Evolutionary conservation across 2,888 invertebrate species (phyloP), one percentile per base, ranked within the genome.

Genomic region (Corythucha ciliata): DNA sequence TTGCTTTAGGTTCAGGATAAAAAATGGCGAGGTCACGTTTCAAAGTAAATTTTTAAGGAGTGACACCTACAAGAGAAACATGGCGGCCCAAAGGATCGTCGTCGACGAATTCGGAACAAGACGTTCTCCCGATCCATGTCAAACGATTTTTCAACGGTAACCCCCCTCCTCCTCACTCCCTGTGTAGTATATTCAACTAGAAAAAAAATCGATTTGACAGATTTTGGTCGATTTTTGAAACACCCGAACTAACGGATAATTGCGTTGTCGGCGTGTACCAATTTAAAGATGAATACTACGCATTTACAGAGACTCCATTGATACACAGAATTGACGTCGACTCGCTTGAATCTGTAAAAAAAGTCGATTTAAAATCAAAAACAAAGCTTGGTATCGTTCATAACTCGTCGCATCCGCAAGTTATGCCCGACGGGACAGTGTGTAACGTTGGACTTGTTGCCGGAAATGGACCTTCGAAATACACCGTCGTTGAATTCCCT

Each of bases 241-340:
- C 76, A 45, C 76, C 75, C 4, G 75, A 76, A 36, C 72, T 75
- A 58, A 81, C 88, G 0, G 94, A 94, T 66, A 94, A 93, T 65
- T 81, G 88, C 0, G 83, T 86, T 79, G 90, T 94, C 61, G 88
- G 90, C 0, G 73, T 94, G 32, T 89, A 91, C 66, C 89, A 90
- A 0, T 83, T 89, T 62, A 85, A 84, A 1, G 91, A 92, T 66
- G 83, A 90, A 65, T 76, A 86, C 52, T 93, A 87, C 62, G 83
- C 91, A 0, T 81, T 90, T 56, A 83, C 88, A 0, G 93, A 94
- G 71, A 76, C 78, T 3, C 83, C 88, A 0, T 72, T 83, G 21
- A 83, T 93, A 59, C 86, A 87, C 66, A 78, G 70, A 52, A 66
- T 74, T 22, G 58, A 61, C 51, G 78, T 82, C 2, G 75, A 79